Conservation (phyloP, 2,797 vertebrate species). For the Picus viridis region DNA sequence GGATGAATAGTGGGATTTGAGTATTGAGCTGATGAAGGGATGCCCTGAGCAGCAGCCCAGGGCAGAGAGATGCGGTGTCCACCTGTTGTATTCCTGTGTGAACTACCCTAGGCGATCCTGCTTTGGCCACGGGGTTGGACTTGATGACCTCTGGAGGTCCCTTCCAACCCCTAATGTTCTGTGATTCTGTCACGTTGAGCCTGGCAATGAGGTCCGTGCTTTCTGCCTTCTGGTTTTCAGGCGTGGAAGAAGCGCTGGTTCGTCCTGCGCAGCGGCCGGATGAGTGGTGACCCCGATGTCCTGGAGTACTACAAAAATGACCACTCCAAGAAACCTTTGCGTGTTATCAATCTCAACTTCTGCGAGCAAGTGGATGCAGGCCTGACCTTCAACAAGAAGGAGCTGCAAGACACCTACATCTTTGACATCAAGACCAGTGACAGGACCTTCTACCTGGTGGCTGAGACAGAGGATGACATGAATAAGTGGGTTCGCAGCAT, state of each 20-base stretch:
- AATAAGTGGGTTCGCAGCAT: conserved; percentile 99
- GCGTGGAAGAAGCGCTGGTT: conserved; percentile 99
- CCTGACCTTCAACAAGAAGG: conserved; percentile 97
- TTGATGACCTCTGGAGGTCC: too few relatives aligned
- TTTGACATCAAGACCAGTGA: conserved; percentile 99
- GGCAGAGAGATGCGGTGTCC: accelerated
- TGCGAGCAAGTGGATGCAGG: conserved; percentile 97
- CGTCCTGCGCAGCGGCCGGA: conserved; percentile 94
- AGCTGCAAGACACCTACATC: conserved; percentile 97
- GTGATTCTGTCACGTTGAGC: too few relatives aligned
- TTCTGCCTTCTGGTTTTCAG: conserved; percentile 72
- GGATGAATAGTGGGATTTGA: background rate
- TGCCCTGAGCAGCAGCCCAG: background rate
- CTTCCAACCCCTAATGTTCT: too few relatives aligned
- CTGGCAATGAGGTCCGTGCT: background rate
- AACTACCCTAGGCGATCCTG: too few relatives aligned
- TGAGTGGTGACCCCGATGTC: conserved; percentile 97
- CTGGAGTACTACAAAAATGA: conserved; percentile 99
- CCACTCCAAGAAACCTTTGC: conserved; percentile 95
- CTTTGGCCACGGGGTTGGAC: too few relatives aligned
- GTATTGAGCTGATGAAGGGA: background rate
- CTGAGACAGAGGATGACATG: conserved; percentile 97
- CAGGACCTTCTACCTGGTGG: conserved; percentile 97
- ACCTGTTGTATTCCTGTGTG: background rate
- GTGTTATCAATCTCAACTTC: conserved; percentile 95